These are phyloP conservation scores for Hybognathus amarus DNA, from an alignment of 2,797 vertebrate species.

Conservation along the genomic window DNA sequence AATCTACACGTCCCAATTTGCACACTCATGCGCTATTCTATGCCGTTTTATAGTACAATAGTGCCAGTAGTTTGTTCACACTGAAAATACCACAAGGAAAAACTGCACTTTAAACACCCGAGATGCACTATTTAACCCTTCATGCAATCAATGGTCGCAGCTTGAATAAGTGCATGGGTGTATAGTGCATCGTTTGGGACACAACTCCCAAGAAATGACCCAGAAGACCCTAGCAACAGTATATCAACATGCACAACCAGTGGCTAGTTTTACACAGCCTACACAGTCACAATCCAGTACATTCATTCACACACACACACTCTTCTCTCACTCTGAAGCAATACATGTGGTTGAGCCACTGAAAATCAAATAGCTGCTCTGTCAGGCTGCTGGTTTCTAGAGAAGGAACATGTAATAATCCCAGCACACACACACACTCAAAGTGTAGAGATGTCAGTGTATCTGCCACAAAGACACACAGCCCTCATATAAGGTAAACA, in stretches of 20 bases:
- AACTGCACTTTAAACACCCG: neutral
- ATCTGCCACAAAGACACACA: neutral
- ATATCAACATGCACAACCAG: neutral
- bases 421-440: slow-evolving; percentile 1
- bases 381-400: slow-evolving; percentile 24
- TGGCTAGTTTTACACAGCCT: neutral
- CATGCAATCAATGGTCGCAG: no score
- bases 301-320: neutral
- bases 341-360: slow-evolving; percentile 21
- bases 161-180: neutral
- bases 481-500: neutral
- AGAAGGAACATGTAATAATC: slow-evolving; percentile 32
- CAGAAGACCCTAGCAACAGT: neutral
- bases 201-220: neutral
- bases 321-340: neutral
- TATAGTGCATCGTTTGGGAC: neutral
- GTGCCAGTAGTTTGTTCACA: no score
- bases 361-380: slow-evolving; percentile 21
- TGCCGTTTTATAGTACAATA: neutral
- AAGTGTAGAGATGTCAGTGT: slow-evolving; percentile 9
- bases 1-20: neutral
- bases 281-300: neutral
- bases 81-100: no score
- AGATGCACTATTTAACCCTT: no score
- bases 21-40: no score